phyloP scores from a whole-genome alignment of 2,113 vertebrate species.

The Thinocorus orbignyianus region DNA sequence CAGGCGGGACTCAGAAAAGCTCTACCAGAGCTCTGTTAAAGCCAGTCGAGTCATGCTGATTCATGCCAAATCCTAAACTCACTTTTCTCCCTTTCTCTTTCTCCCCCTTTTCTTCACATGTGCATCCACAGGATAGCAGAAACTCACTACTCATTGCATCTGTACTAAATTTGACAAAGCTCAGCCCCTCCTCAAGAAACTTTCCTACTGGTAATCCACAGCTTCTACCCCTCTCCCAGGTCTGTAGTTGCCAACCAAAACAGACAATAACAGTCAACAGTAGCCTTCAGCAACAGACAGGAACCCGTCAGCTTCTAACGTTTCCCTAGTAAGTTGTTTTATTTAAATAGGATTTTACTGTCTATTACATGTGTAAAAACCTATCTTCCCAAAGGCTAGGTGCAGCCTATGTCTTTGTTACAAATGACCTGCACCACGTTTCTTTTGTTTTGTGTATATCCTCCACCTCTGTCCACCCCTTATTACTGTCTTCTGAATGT shows the following conservation, averaged over 20 bases:
- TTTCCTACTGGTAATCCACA: neutral
- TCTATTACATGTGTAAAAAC: neutral
- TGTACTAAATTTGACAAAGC: neutral
- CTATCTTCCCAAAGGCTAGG: neutral
- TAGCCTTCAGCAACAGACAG: neutral
- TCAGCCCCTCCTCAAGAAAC: neutral
- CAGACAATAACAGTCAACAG: neutral
- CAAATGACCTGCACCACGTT: neutral
- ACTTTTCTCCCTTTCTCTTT: neutral
- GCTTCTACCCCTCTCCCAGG: neutral
- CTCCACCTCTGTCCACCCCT: neutral
- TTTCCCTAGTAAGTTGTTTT: neutral
- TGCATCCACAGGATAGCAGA: neutral
- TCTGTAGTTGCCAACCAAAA: neutral
- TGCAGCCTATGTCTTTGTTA: neutral
- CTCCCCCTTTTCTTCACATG: neutral
- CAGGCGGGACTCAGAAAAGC: neutral
- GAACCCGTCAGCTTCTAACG: neutral
- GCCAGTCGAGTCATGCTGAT: neutral
- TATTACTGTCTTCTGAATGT: neutral
- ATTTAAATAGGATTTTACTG: neutral
- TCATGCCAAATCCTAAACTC: neutral
- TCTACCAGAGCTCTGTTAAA: neutral
- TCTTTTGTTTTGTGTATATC: neutral
- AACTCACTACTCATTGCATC: neutral